Evolutionary conservation across 2,888 invertebrate species (phyloP).

Genomic region (Biston stratarius): DNA sequence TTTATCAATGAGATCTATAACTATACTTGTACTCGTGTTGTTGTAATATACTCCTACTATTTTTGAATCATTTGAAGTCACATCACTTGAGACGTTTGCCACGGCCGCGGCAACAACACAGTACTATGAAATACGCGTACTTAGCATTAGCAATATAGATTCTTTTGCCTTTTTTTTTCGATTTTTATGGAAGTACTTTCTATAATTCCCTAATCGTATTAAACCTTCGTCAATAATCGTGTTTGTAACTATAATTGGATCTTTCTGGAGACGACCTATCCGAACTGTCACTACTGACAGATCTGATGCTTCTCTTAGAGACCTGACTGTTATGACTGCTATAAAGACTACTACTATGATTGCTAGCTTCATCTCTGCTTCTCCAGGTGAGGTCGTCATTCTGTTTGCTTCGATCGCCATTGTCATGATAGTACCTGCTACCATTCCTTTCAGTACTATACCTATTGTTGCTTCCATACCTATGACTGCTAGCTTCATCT

Average conservation of each 20-base stretch:
- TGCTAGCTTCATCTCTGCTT: slow-evolving; percentile 17
- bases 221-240: slow-evolving; percentile 18
- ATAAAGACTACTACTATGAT: neutral
- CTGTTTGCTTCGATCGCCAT: slow-evolving; percentile 16
- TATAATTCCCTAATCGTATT: neutral
- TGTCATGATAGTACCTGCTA: slow-evolving; percentile 15
- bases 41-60: too few relatives aligned
- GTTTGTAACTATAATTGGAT: slow-evolving; percentile 10
- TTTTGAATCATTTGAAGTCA: too few relatives aligned
- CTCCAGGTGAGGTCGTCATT: slow-evolving; percentile 31
- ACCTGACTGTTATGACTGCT: slow-evolving; percentile 5
- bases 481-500: slow-evolving; percentile 12
- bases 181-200: neutral
- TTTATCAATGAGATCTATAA: too few relatives aligned
- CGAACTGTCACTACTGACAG: slow-evolving; percentile 16
- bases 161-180: neutral
- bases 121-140: too few relatives aligned
- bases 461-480: neutral
- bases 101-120: neutral
- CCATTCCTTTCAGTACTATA: slow-evolving; percentile 19
- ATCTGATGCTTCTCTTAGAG: slow-evolving; percentile 1
- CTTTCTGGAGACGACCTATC: slow-evolving; percentile 25
- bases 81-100: neutral
- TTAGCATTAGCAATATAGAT: too few relatives aligned
- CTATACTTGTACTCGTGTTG: too few relatives aligned